Evolutionary conservation across 2,113 vertebrate genomes (phyloP), one percentile per base, ranked within the genome.

Genomic region (Montifringilla adamsi): DNA sequence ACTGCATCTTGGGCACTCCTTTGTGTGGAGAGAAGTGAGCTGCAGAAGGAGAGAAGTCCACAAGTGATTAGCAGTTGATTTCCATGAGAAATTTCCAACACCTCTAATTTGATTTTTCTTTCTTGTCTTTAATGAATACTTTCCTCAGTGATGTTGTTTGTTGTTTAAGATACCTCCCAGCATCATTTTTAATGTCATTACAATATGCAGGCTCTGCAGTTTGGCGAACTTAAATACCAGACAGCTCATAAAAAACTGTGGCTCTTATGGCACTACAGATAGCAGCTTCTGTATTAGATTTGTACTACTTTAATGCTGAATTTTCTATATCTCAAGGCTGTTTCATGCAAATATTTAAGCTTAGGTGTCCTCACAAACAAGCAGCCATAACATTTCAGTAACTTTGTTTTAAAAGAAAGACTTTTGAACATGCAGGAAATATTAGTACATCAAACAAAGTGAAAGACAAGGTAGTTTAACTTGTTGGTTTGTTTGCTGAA

Each of bases 401-500:
- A 96, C 92, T 93, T 94, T 94, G 86, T 94, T 95, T 97, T 80
- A 86, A 96, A 94, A 96, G 83, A 76, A 90, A 96, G 95, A 94
- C 94, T 96, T 97, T 96, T 97, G 95, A 97, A 96, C 94, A 84
- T 78, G 96, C 74, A 97, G 94, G 84, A 97, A 97, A 96, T 97
- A 97, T 96, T 95, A 98, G 94, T 96, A 92, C 96, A 97, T 97
- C 58, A 94, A 97, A 93, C 95, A 97, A 90, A 97, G 95, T 96
- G 94, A 97, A 97, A 97, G 97, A 98, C 97, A 98, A 98, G 96
- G 97, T 98, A 96, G 97, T 98, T 98, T 98, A 98, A 97, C 98
- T 97, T 97, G 97, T 97, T 98, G 97, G 97, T 96, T 97, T 97
- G 97, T 98, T 98, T 99, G 97, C 96, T 97, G 97, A 97, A 98